Evolutionary conservation across 2,113 vertebrate species (phyloP).

Genomic region (Oenanthe melanoleuca): DNA sequence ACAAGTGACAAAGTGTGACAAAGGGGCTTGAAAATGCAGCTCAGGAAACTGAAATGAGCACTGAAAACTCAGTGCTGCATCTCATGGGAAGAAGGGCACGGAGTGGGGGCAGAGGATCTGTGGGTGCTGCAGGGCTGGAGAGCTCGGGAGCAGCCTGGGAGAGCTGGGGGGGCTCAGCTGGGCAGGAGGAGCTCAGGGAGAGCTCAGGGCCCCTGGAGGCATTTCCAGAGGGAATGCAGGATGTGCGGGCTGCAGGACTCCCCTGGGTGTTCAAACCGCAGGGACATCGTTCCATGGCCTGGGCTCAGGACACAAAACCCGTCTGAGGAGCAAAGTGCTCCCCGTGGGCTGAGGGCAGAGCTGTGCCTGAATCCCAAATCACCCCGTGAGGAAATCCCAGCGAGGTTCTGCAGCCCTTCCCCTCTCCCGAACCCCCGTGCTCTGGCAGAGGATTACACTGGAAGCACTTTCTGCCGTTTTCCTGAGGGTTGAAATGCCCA

Average conservation of each 20-base stretch:
- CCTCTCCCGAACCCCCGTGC: background rate
- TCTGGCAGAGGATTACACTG: accelerated
- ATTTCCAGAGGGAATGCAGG: accelerated
- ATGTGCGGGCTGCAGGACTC: background rate
- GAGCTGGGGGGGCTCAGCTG: background rate
- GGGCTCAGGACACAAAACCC: accelerated
- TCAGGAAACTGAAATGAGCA: background rate
- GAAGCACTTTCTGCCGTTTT: background rate
- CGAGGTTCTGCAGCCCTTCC: background rate
- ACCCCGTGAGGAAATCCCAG: too few species aligned
- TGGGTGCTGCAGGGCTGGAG: too few species aligned
- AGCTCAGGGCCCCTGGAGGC: background rate
- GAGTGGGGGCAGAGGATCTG: background rate
- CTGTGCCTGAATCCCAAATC: background rate
- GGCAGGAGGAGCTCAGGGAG: background rate
- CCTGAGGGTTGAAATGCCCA: background rate
- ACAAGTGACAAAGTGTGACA: background rate
- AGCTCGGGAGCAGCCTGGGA: background rate
- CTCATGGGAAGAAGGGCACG: accelerated
- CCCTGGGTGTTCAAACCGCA: accelerated
- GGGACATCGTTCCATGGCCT: background rate
- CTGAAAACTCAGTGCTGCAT: background rate
- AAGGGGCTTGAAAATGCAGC: background rate
- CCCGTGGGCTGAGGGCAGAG: background rate
- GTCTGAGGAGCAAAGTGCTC: background rate